Conservation (phyloP, 2,113 vertebrate genomes). For the Rattus rattus region DNA sequence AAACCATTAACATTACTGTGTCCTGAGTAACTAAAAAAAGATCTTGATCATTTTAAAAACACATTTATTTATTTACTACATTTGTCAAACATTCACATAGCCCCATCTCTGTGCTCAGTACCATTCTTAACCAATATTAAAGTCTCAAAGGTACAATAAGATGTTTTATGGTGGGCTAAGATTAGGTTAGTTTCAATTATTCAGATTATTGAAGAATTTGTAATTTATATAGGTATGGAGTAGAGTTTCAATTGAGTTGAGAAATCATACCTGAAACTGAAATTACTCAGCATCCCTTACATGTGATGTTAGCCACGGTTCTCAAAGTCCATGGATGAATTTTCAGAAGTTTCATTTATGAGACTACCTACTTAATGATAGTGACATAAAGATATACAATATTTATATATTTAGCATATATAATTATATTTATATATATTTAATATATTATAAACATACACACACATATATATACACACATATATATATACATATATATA, state of each 20-base stretch:
- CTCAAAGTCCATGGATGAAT: neutral
- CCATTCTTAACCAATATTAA: neutral
- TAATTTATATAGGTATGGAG: neutral
- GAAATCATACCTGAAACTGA: neutral
- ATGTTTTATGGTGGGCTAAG: neutral
- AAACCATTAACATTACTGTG: neutral
- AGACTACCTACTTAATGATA: neutral
- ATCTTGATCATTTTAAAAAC: neutral
- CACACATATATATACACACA: no score
- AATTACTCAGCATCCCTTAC: neutral
- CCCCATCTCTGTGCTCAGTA: neutral
- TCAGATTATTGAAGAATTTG: neutral
- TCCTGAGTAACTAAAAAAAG: neutral
- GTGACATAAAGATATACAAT: neutral
- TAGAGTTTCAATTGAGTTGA: neutral
- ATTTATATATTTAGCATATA: neutral
- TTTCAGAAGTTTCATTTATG: neutral
- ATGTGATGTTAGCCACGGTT: neutral
- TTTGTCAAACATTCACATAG: neutral
- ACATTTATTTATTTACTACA: neutral
- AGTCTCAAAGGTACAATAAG: neutral
- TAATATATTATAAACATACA: neutral
- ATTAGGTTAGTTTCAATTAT: constrained; percentile 33
- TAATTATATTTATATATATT: neutral
- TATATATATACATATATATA: neutral